phyloP scores from a whole-genome alignment of 2,797 vertebrate species.

The Pseudochromis fuscus region DNA sequence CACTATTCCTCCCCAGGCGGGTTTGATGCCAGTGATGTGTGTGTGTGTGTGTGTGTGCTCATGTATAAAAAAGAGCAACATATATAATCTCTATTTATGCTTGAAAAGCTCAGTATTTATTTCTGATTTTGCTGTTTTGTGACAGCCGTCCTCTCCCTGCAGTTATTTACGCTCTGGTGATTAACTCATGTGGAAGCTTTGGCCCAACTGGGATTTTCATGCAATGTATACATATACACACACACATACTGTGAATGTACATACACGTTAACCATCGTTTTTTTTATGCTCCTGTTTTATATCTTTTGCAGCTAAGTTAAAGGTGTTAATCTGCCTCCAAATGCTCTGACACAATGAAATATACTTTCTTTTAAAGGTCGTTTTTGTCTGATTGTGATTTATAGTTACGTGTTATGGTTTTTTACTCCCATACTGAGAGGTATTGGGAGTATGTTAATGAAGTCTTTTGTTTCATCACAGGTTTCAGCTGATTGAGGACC shows the following conservation, averaged over 20 bases:
- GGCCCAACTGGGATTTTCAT: conserved; percentile 41
- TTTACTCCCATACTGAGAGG: neutral
- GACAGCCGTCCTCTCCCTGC: conserved; percentile 23
- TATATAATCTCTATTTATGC: conserved; percentile 47
- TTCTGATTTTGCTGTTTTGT: conserved; percentile 37
- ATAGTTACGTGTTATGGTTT: neutral
- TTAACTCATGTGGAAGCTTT: conserved; percentile 55
- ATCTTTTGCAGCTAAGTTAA: neutral
- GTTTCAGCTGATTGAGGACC: conserved; percentile 81
- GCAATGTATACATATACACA: neutral
- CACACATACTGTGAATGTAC: too few relatives aligned
- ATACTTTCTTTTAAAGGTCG: too few relatives aligned
- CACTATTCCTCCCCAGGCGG: conserved; percentile 49
- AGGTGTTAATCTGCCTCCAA: neutral
- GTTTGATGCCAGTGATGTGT: conserved; percentile 29
- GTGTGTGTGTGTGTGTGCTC: conserved; percentile 2
- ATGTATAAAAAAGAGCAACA: conserved; percentile 49
- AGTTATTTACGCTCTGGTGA: conserved; percentile 39
- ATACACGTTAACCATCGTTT: conserved; percentile 25
- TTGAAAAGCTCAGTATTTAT: conserved; percentile 48
- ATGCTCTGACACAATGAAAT: neutral
- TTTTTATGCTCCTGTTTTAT: conserved; percentile 4
- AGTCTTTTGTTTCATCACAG: conserved; percentile 51
- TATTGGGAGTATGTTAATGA: too few relatives aligned
- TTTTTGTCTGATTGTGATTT: neutral